phyloP scores from a whole-genome alignment of 2,113 vertebrate genomes.

The Sterrhoptilus dennistouni region DNA sequence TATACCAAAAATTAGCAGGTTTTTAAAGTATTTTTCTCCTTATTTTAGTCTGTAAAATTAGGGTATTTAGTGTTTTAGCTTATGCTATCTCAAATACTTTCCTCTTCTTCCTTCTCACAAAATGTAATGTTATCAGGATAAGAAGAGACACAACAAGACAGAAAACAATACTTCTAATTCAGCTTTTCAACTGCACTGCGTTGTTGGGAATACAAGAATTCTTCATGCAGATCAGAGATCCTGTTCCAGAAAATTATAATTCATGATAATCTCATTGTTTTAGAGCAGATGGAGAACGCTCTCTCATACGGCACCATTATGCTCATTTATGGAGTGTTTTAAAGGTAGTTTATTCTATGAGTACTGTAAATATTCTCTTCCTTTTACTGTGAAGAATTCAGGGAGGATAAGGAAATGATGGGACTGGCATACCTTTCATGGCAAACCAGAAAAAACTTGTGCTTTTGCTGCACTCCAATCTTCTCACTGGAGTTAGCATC shows the following conservation, averaged over 20 bases:
- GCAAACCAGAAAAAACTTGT: neutral
- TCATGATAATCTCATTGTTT: neutral
- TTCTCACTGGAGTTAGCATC: neutral
- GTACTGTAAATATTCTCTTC: neutral
- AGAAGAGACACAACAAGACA: neutral
- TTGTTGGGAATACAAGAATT: neutral
- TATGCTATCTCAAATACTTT: neutral
- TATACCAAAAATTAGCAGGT: rapidly evolving
- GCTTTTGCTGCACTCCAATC: neutral
- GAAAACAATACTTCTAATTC: neutral
- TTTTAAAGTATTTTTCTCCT: neutral
- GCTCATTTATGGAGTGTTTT: neutral
- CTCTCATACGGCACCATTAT: neutral
- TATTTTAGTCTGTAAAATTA: neutral
- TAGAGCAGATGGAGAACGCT: neutral
- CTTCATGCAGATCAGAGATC: neutral
- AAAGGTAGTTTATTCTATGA: neutral
- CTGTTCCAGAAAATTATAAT: neutral
- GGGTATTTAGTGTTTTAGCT: neutral
- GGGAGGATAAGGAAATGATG: neutral
- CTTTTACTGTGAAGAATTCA: neutral
- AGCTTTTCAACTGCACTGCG: neutral
- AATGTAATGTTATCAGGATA: neutral
- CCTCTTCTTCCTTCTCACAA: neutral
- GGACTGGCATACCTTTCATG: neutral